Evolutionary conservation across 2,797 vertebrate species (phyloP), one percentile per base, ranked within the genome.

Genomic region (Crocodylus rhombifer): DNA sequence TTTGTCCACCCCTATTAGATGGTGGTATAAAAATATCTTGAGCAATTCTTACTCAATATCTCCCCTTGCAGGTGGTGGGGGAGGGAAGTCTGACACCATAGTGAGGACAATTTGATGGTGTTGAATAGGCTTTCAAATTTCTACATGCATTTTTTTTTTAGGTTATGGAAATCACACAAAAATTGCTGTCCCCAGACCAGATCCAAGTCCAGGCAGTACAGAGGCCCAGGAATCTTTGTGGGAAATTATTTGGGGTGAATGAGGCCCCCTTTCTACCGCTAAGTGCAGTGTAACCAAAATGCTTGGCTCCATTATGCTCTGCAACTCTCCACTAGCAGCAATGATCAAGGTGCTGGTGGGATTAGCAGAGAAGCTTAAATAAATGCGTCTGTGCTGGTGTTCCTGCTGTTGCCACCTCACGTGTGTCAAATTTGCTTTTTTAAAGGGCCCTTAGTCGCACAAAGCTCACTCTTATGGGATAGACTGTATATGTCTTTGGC

Each of bases 331-430:
- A 90, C 55, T 75, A 94, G 71, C 60, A 86, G 87, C 21, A 30
- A 30, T 88, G 73, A 63, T 20, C 42, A 51, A 91, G n/a, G 67
- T 83, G 15, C 64, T 89, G 23, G 76, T 91, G 71, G 64, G 21
- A 74, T 51, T 51, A 51, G 42, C 42, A 51, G 42, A 51, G 42
- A 51, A 51, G 42, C 42, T 51, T 11, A 51, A 51, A 51, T 51
- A 51, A 51, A 51, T 51, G 42, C 10, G 42, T 51, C 42, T 51
- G 42, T 51, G 42, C 42, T 51, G 42, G 42, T 51, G 42, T 51
- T 51, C 42, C 42, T 51, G 61, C 58, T 93, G 26, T 73, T 90
- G 2, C 30, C 83, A 58, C 69, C 85, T 89, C 60, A 51, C 9
- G 42, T 26, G 61, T 62, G 23, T 62, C 61, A 65, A n/a, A 91